These are phyloP conservation scores for Protonemura montana DNA, from an alignment of 2,888 invertebrate species.

Conservation along the genomic window DNA sequence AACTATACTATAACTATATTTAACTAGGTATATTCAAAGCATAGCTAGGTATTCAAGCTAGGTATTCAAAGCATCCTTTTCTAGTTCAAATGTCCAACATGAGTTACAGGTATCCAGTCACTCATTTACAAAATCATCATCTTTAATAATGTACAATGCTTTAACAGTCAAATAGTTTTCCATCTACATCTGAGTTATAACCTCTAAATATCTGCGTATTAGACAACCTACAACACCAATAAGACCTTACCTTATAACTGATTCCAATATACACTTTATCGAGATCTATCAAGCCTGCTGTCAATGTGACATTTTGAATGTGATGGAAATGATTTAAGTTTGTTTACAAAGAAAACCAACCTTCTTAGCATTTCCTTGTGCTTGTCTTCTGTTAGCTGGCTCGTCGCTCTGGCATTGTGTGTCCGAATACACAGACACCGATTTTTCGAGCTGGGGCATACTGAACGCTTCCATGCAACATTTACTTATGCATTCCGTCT, in stretches of 20 bases:
- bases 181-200: too few species aligned
- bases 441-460: slow-evolving; percentile 55
- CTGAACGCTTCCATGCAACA: slow-evolving; percentile 54
- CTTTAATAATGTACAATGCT: too few species aligned
- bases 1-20: too few species aligned
- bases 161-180: too few species aligned
- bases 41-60: too few species aligned
- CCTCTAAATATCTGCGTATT: too few species aligned
- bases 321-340: background rate
- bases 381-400: slow-evolving; percentile 45
- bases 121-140: too few species aligned
- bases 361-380: slow-evolving; percentile 50
- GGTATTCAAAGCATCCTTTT: too few species aligned
- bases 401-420: slow-evolving; percentile 50
- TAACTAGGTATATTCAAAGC: too few species aligned
- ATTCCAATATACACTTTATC: background rate
- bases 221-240: too few species aligned
- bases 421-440: slow-evolving; percentile 49
- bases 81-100: too few species aligned
- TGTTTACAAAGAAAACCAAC: slow-evolving; percentile 39
- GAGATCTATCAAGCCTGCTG: background rate
- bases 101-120: too few species aligned
- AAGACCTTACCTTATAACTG: background rate
- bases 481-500: slow-evolving; percentile 49
- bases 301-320: background rate